Evolutionary conservation across 2,113 vertebrate species (phyloP).

Genomic region (Trematocara zebra): DNA sequence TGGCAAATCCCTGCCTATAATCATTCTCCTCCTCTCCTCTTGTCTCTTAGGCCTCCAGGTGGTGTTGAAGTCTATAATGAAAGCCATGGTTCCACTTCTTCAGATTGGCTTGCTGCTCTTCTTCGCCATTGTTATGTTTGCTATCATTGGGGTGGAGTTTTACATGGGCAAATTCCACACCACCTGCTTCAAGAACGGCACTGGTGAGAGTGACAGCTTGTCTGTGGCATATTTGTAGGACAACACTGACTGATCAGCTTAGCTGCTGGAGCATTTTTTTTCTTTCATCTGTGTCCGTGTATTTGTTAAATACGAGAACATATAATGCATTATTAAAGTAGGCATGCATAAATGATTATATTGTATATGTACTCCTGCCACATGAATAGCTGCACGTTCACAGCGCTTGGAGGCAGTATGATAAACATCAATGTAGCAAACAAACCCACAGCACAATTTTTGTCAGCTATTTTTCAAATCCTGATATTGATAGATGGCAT

Average conservation of each 20-base stretch:
- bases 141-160: conserved; percentile 96
- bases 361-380: background rate
- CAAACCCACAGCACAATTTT: background rate
- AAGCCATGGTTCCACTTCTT: conserved; percentile 96
- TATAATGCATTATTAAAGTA: background rate
- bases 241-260: background rate
- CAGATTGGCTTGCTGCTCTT: conserved; percentile 96
- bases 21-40: background rate
- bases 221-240: background rate
- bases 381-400: background rate
- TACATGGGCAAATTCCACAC: conserved; percentile 98
- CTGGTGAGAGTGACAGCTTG: conserved; percentile 73
- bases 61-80: conserved; percentile 99
- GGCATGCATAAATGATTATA: conserved; percentile 5
- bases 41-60: conserved; percentile 86
- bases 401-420: background rate
- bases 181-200: conserved; percentile 84
- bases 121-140: conserved; percentile 99
- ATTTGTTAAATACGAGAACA: background rate
- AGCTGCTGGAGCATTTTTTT: background rate
- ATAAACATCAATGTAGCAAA: background rate
- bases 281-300: background rate
- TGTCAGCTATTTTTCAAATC: conserved; percentile 17
- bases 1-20: background rate
- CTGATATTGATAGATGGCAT: conserved; percentile 7